phyloP scores from a whole-genome alignment of 2,113 vertebrate species.

The Parotia lawesii region DNA sequence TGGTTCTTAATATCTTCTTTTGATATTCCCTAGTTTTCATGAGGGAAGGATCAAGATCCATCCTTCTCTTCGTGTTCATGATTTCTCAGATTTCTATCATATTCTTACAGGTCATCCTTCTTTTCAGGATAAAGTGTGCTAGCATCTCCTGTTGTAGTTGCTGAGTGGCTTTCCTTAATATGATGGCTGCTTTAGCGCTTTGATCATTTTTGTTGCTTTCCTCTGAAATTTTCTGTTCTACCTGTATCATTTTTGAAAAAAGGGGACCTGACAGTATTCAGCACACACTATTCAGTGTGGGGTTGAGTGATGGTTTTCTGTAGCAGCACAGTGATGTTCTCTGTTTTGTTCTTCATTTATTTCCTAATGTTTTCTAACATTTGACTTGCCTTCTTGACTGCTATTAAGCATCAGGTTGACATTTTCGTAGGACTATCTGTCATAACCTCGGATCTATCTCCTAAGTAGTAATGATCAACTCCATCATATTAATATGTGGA shows the following conservation, averaged over 20 bases:
- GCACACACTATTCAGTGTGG: background rate
- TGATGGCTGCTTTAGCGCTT: background rate
- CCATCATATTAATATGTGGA: constrained; percentile 38
- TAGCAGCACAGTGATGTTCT: background rate
- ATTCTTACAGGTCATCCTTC: background rate
- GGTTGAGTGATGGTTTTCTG: constrained; percentile 8
- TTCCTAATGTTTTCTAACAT: constrained; percentile 34
- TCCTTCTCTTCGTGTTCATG: background rate
- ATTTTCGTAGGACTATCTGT: constrained; percentile 32
- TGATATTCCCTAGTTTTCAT: background rate
- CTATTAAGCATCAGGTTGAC: constrained; percentile 31
- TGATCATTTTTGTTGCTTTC: background rate
- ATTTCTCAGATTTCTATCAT: background rate
- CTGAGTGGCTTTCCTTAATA: background rate
- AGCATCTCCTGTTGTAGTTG: background rate
- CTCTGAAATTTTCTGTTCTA: background rate
- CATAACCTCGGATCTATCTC: constrained; percentile 14
- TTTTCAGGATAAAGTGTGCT: background rate
- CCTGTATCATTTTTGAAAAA: background rate
- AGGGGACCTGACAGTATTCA: background rate
- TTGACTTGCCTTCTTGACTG: constrained; percentile 32
- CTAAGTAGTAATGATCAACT: constrained; percentile 52
- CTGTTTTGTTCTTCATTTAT: constrained; percentile 24
- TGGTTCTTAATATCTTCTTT: background rate
- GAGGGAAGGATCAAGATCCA: background rate